Conservation (phyloP, 1,140 invertebrate genomes). For the Drosophila truncata region DNA sequence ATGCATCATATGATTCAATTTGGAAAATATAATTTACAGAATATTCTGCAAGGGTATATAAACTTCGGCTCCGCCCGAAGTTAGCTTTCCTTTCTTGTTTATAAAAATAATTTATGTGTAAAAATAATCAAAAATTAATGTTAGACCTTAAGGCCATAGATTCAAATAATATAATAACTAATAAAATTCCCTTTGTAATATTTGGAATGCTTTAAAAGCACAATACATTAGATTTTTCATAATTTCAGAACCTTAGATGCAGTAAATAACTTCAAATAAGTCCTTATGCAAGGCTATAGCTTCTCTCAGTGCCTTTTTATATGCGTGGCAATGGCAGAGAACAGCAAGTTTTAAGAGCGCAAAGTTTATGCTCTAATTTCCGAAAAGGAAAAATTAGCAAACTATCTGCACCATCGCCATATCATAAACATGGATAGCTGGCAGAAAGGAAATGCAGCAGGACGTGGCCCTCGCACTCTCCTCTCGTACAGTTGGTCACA, state of each 20-base stretch:
- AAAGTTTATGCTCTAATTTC: slow-evolving; percentile 82
- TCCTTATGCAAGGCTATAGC: neutral
- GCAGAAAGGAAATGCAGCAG: slow-evolving; percentile 49
- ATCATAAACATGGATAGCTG: slow-evolving; percentile 70
- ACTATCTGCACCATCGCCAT: slow-evolving; percentile 81
- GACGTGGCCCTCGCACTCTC: slow-evolving; percentile 6
- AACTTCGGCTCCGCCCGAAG: too few relatives aligned
- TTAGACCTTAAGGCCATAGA: too few relatives aligned
- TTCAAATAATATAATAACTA: too few relatives aligned
- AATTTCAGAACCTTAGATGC: neutral
- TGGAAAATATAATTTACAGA: too few relatives aligned
- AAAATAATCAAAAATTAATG: too few relatives aligned
- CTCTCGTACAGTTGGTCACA: slow-evolving; percentile 66
- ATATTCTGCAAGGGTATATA: too few relatives aligned
- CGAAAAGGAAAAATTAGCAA: slow-evolving; percentile 83
- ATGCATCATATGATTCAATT: too few relatives aligned
- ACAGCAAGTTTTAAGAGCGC: slow-evolving; percentile 67
- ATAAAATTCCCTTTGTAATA: too few relatives aligned
- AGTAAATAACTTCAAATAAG: neutral
- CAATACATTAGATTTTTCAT: too few relatives aligned
- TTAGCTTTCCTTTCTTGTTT: too few relatives aligned
- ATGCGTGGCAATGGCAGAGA: slow-evolving; percentile 9
- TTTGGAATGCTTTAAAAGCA: too few relatives aligned
- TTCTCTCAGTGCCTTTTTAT: slow-evolving; percentile 12
- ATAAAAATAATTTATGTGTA: too few relatives aligned